Evolutionary conservation across 2,888 invertebrate species (phyloP), one percentile per base, ranked within the genome.

Genomic region (Archips crataeganus): DNA sequence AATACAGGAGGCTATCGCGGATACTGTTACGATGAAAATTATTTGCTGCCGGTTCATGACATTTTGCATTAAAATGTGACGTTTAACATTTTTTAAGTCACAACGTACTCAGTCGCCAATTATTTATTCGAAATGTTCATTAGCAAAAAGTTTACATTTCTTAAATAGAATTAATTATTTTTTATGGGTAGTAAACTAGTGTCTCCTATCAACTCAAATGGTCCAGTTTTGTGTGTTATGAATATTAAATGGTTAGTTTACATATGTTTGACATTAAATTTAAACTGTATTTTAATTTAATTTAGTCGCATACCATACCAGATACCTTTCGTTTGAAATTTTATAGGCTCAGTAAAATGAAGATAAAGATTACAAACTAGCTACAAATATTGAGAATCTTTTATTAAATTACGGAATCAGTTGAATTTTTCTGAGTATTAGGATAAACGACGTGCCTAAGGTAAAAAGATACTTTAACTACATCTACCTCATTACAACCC

Each of bases 1-100:
- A 9, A 83, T 70, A 76, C 85, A 91, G 77, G 89, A 85, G n/a
- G 85, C 69, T 3, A 85, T 68, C 36, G 90, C 88, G 70, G 90
- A 89, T 74, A 85, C 72, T 32, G 86, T 84, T 11, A 91, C 76
- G 36, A 90, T 73, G 45, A 85, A 82, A 42, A 89, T 10, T 5
- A 90, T 71, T 75, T 90, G 83, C 3, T 88, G 86, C 76, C 83
- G 87, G 86, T 76, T 70, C 65, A 71, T 74, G 73, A 57, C 70
- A 77, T 71, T 73, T 70, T 61, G 75, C 72, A 76, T 34, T 59
- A 62, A 4, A 71, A 65, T 47, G 65, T 71, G 74, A 70, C 63
- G 47, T 51, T 32, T 34, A 34, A 10, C 34, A 4, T 39, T 57
- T 54, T 45, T 51, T 45, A 34, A 39, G n/a, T 32, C 51, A 10